phyloP scores from a whole-genome alignment of 2,797 vertebrate genomes.

The Sparus aurata region DNA sequence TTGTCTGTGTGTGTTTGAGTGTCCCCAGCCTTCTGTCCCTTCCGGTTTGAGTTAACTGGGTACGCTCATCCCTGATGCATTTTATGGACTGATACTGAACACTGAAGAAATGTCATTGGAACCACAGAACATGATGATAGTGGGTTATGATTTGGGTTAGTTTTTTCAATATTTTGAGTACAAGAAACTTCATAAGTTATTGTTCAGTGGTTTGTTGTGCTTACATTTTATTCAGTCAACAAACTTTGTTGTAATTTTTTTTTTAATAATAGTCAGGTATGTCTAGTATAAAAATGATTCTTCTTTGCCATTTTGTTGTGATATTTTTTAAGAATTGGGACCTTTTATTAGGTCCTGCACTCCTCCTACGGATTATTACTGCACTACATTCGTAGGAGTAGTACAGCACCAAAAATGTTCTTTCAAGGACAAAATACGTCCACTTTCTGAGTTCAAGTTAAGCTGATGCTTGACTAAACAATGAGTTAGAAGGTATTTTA shows the following conservation, averaged over 20 bases:
- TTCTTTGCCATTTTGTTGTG: neutral
- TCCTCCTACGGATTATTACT: neutral
- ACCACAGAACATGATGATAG: neutral
- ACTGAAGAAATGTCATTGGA: slow-evolving; percentile 7
- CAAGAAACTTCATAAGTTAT: neutral
- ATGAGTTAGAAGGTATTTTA: neutral
- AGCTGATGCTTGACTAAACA: slow-evolving; percentile 11
- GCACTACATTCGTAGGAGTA: neutral
- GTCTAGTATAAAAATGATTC: neutral
- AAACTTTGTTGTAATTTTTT: neutral
- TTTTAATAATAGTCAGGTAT: neutral
- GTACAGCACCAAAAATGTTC: slow-evolving; percentile 3
- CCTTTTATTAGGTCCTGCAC: neutral
- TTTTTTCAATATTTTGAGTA: neutral
- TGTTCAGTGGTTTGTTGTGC: neutral
- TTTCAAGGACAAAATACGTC: slow-evolving; percentile 4
- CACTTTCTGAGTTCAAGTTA: slow-evolving; percentile 2
- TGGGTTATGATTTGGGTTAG: neutral
- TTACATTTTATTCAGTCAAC: slow-evolving; percentile 6
- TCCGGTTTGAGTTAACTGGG: slow-evolving; percentile 42
- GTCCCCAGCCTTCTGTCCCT: slow-evolving; percentile 53
- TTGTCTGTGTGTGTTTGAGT: slow-evolving; percentile 34
- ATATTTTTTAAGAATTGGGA: neutral
- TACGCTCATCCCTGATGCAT: slow-evolving; percentile 14
- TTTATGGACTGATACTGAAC: slow-evolving; percentile 3